Evolutionary conservation across 1,140 invertebrate species (phyloP).

Genomic region (Contarinia nasturtii): DNA sequence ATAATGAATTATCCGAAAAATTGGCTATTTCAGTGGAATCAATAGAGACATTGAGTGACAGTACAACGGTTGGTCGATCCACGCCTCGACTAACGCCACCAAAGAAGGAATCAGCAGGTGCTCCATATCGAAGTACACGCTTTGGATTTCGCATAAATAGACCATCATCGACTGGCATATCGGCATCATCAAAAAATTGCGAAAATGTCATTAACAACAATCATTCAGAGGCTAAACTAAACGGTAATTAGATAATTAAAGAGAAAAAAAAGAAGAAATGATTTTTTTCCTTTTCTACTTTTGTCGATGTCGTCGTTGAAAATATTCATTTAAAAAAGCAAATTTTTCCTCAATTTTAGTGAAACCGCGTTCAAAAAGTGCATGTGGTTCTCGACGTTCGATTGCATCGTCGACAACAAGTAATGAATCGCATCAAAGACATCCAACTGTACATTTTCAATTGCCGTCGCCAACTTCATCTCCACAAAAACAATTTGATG

Average conservation of each 20-base stretch:
- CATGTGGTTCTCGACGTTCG: slow-evolving; percentile 5
- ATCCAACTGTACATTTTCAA: not conserved
- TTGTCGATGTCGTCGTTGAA: no score
- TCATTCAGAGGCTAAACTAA: not conserved
- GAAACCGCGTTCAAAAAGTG: slow-evolving; percentile 24
- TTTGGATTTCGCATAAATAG: slow-evolving; percentile 20
- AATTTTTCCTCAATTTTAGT: no score
- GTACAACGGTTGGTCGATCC: not conserved
- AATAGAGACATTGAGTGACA: not conserved
- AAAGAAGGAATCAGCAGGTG: slow-evolving; percentile 6
- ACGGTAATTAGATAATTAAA: not conserved
- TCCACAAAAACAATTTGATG: not conserved
- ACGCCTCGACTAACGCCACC: slow-evolving; percentile 2
- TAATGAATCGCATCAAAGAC: slow-evolving; percentile 2
- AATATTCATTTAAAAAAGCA: no score
- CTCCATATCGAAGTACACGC: slow-evolving; percentile 7
- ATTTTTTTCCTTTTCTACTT: not conserved
- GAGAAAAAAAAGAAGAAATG: not conserved
- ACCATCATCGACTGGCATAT: slow-evolving; percentile 17
- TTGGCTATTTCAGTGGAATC: not conserved
- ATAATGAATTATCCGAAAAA: no score
- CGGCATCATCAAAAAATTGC: slow-evolving; percentile 8
- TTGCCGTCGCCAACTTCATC: not conserved
- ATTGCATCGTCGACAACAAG: slow-evolving; percentile 1
- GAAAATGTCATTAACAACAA: slow-evolving; percentile 11